Base-by-base conservation (phyloP, 2,113 vertebrate genomes). In the Cricetomys ansorgei region DNA sequence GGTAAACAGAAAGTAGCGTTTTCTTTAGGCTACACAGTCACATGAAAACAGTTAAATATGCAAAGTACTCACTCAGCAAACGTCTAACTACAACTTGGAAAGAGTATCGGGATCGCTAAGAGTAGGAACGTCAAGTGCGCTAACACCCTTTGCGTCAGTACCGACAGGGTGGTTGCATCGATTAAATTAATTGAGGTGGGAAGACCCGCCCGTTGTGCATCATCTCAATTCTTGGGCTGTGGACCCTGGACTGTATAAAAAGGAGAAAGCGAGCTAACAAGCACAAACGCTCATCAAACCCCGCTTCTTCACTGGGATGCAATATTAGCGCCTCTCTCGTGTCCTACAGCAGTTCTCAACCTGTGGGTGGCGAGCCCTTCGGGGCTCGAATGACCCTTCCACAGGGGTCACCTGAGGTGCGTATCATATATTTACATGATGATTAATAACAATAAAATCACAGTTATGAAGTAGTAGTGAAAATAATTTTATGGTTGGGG, bases 31-130 rank as follows among this genome's bases (percentile, higher is more conserved):
- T 81, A 81, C 67, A 86, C 25, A 77, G 76, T 87, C 57, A 91
- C 3, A 43, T 76, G 13, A 86, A 92, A 96, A 67, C 16, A 96
- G 94, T 59, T 81, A 73, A 67, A 95, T 6, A 40, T 50, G 15
- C 8, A 34, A 93, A 96, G 27, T 48, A 75, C 13, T 69, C 77
- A 75, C 16, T 69, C 67, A 67, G 88, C 29, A 76, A 91, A 94
- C 88, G 48, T 95, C 88, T 91, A 96, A 91, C 34, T 94, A n/a
- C 55, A 73, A 67, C 48, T 72, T 94, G 48, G 73, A 95, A 88
- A 89, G 40, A 37, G 1, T 7, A 48, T 64, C 50, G 53, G 27
- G n/a, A 34, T 1, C 50, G n/a, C 23, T 34, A 34, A 86, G 0
- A 65, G 57, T 7, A 83, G 55, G 59, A 29, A 86, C 67, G 91